Evolutionary conservation across 2,797 vertebrate species (phyloP), one percentile per base, ranked within the genome.

Genomic region (Calcarius lapponicus): DNA sequence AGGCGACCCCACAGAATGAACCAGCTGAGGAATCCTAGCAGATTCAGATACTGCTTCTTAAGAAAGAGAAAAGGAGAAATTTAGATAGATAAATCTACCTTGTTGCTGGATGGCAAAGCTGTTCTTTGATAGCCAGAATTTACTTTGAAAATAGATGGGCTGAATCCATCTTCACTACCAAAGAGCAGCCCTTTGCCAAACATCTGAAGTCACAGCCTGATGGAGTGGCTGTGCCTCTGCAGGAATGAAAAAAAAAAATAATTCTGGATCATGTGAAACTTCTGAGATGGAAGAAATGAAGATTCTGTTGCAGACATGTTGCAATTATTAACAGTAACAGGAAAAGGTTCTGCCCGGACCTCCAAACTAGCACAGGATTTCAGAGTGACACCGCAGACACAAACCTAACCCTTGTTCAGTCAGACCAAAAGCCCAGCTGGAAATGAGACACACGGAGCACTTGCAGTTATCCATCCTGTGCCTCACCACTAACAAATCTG

Each of bases 311-410:
- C 22, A 36, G 9, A 9, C 12, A 4, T 2, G 2, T 11, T 62
- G 17, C 6, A 62, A 45, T 62, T 82, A 54, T 22, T 54, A 38
- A 48, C 25, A 48, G 61, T 3, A 60, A 34, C 2, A 6, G 31
- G 28, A 29, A 31, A n/a, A 50, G 36, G 19, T 7, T 43, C 34
- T 0, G 0, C 13, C n/a, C 50, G 9, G 1, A 29, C 20, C 66
- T 57, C 29, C 15, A 62, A 34, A 36, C 9, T 6, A 54, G 38
- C 38, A 28, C 17, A 72, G 62, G 13, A 20, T 28, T 72, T 31
- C 26, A 38, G 50, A 56, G 32, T 11, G 76, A 32, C 22, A 11
- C 20, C 17, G 57, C 36, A 75, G 36, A 32, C 31, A 86, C 19
- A 75, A 80, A 72, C 12, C 26, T 10, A 17, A 54, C 11, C 17